Conservation (phyloP, 2,888 invertebrate species). For the Ernsta delagoae region DNA sequence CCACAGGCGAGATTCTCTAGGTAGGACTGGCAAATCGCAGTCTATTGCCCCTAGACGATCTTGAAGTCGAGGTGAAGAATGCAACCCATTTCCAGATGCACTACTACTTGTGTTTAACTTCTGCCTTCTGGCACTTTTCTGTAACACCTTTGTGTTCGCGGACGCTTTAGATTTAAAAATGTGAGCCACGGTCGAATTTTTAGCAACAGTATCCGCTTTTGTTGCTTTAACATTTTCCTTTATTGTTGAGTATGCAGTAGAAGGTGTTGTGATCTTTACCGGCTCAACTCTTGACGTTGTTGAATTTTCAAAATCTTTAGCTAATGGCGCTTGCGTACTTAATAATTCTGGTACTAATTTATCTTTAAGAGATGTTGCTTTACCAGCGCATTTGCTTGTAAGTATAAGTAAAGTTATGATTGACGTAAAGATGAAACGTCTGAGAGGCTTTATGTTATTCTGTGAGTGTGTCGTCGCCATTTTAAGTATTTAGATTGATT, state of each 20-base stretch:
- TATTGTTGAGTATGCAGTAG: conserved; percentile 65
- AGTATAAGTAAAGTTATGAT: conserved; percentile 60
- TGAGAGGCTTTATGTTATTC: conserved; percentile 25
- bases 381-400: conserved; percentile 58
- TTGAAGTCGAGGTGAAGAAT: conserved; percentile 82
- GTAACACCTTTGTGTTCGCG: conserved; percentile 66
- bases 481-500: conserved; percentile 31
- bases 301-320: conserved; percentile 55
- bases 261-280: conserved; percentile 59
- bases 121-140: conserved; percentile 75
- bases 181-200: conserved; percentile 60
- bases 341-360: conserved; percentile 58
- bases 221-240: conserved; percentile 70
- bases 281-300: conserved; percentile 55
- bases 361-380: conserved; percentile 51
- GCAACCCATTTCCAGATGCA: conserved; percentile 58
- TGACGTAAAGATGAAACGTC: conserved; percentile 49
- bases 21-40: conserved; percentile 87
- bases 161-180: conserved; percentile 66
- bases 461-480: conserved; percentile 33
- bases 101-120: conserved; percentile 74
- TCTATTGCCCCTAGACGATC: conserved; percentile 87
- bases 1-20: conserved; percentile 88
- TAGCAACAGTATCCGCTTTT: conserved; percentile 64
- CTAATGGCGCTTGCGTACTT: conserved; percentile 55